Base-by-base conservation (phyloP, 1,140 invertebrate species). In the Centruroides sculpturatus region DNA sequence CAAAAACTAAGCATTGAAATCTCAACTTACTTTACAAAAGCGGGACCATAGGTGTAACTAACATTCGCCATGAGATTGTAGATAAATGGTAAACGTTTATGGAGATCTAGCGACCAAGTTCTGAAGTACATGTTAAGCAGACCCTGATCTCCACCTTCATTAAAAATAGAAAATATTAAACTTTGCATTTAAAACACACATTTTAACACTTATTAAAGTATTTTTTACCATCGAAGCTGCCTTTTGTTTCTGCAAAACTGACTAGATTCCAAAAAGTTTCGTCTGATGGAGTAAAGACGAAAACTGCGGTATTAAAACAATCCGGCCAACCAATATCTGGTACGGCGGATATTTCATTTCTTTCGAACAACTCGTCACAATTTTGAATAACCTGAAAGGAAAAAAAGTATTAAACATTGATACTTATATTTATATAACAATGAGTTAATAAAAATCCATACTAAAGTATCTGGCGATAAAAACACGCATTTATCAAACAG, bases 61-160 rank as follows among this genome's bases (percentile, higher is more conserved):
- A 92, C 88, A 58, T 89, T 90, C 8, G 92, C 91, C 64, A 89
- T 91, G 75, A 98, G 90, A 73, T 99, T 99, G 77, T 98, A 99
- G 55, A 94, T 83, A 73, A 99, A 99, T 8, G 97, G 93, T 60
- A 99, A 79, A 77, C 95, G 92, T 74, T 87, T 91, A 55, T 78
- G 82, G 63, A 93, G 94, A 72, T 97, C 92, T 66, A 84, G 84
- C 57, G 83, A 83, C 96, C 96, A 98, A 69, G 89, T 84, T 55
- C 80, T 84, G 75, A 98, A 99, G 75, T 83, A 98, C 66, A 84
- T 81, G 76, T 99, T 99, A 47, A 98, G 75, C 10, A 99, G 76
- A 13, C 96, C 95, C 76, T 98, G 93, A 77, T 97, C 90, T 49
- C 90, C 90, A 66, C 90, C 65, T 70, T 41, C 3, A 66, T 13